Percentiles rank a stretch among this genome's conserved stretches.
phyloP scores from a whole-genome alignment of 2,113 vertebrate genomes.

The Euleptes europaea region DNA sequence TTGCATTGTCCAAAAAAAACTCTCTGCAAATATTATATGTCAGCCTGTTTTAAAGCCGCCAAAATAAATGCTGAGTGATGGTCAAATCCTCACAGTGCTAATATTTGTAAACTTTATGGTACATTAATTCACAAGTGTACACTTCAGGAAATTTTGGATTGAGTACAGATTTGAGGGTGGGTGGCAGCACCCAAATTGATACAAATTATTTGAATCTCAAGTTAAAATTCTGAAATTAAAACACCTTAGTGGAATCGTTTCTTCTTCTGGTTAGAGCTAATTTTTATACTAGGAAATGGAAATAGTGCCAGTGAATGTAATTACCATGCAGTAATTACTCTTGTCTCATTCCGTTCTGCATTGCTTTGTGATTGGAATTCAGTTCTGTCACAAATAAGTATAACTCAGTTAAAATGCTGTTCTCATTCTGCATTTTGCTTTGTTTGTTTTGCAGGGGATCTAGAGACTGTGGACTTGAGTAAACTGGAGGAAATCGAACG shows the following conservation, averaged over 20 bases:
- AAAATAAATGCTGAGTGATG: not conserved
- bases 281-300: not conserved
- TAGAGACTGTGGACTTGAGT: slow-evolving; percentile 92
- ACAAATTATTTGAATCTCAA: not conserved
- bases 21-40: not conserved
- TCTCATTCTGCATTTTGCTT: not conserved
- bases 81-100: not conserved
- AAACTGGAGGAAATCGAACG: slow-evolving; percentile 90
- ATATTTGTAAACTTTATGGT: not conserved
- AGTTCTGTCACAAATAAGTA: not conserved
- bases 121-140: not conserved
- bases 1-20: not conserved
- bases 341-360: not conserved
- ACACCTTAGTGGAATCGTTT: not conserved
- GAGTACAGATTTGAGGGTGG: not conserved
- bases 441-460: slow-evolving; percentile 80
- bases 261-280: not conserved
- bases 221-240: not conserved
- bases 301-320: not conserved
- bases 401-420: not conserved
- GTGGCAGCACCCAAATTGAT: not conserved
- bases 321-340: not conserved
- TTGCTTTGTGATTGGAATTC: not conserved
- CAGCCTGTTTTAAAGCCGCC: not conserved
- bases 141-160: not conserved